Evolutionary conservation across 2,888 invertebrate genomes (phyloP).

Genomic region (Allophyes oxyacanthae): DNA sequence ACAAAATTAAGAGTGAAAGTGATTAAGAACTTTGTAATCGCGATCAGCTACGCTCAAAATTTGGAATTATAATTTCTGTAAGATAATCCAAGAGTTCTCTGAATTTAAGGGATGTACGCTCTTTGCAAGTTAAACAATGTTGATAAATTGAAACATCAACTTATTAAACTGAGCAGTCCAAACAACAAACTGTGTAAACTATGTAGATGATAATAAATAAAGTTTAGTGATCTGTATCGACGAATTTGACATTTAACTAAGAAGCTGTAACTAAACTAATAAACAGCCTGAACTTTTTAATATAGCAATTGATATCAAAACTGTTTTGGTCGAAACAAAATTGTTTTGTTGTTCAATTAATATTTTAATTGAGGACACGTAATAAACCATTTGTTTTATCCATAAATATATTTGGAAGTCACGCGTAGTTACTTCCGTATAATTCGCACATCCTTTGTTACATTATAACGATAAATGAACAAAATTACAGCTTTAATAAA

Average conservation of each 20-base stretch:
- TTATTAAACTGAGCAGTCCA: constrained; percentile 9
- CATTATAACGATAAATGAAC: constrained; percentile 6
- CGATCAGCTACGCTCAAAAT: not conserved
- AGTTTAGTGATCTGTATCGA: not conserved
- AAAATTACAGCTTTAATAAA: constrained; percentile 13
- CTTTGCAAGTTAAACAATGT: constrained; percentile 4
- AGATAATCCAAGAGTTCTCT: constrained; percentile 3
- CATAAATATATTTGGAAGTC: constrained; percentile 13
- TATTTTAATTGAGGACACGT: constrained; percentile 1
- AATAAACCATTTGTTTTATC: not conserved
- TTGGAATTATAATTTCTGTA: constrained; percentile 5
- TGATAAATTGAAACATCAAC: constrained; percentile 16
- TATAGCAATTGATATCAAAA: not conserved
- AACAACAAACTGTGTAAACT: constrained; percentile 9
- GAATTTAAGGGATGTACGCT: not conserved
- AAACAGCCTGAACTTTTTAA: not conserved
- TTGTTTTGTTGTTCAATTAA: not conserved
- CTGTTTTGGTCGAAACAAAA: not conserved
- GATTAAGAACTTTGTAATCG: not conserved
- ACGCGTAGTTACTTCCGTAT: constrained; percentile 16
- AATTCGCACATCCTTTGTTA: constrained; percentile 1
- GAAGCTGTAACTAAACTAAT: constrained; percentile 1
- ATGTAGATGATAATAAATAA: not conserved
- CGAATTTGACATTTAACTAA: constrained; percentile 3
- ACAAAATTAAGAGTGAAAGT: not conserved